These are phyloP conservation scores for Zaprionus nigranus DNA, from an alignment of 1,140 invertebrate species.

Conservation along the genomic window DNA sequence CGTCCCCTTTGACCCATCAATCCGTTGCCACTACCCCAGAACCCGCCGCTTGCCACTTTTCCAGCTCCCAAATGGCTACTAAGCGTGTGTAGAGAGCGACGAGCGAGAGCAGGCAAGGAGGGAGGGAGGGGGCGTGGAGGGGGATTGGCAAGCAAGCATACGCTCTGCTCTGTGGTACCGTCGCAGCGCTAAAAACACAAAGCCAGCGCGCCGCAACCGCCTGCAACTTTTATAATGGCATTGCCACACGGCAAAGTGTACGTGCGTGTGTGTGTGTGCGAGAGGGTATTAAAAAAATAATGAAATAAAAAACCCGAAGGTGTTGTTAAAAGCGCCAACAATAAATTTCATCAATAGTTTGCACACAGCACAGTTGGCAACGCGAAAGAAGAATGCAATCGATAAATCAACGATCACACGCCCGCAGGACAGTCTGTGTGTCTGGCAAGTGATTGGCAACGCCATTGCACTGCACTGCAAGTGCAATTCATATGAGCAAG, in stretches of 20 bases:
- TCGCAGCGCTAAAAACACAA: constrained; percentile 71
- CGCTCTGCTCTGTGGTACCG: constrained; percentile 19
- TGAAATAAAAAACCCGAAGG: constrained; percentile 83
- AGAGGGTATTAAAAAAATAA: constrained; percentile 78
- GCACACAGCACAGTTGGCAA: constrained; percentile 26
- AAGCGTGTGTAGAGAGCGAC: constrained; percentile 79
- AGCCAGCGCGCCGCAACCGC: constrained; percentile 60
- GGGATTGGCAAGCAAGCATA: neutral
- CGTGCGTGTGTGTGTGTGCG: constrained; percentile 39
- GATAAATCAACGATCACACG: constrained; percentile 14
- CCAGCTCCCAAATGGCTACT: constrained; percentile 84
- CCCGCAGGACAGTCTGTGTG: neutral
- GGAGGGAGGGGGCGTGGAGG: neutral
- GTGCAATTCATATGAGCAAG: neutral
- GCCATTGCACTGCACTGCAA: neutral
- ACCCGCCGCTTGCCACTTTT: constrained; percentile 80
- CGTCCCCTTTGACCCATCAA: constrained; percentile 82
- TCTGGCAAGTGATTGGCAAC: neutral
- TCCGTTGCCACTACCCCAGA: constrained; percentile 75
- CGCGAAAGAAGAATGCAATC: constrained; percentile 7
- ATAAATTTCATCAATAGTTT: constrained; percentile 82
- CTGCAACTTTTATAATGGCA: constrained; percentile 83
- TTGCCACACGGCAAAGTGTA: constrained; percentile 32
- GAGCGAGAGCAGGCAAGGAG: constrained; percentile 11
- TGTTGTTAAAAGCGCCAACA: constrained; percentile 81